phyloP scores from a whole-genome alignment of 2,888 invertebrate species.

The Apotomis capreana region DNA sequence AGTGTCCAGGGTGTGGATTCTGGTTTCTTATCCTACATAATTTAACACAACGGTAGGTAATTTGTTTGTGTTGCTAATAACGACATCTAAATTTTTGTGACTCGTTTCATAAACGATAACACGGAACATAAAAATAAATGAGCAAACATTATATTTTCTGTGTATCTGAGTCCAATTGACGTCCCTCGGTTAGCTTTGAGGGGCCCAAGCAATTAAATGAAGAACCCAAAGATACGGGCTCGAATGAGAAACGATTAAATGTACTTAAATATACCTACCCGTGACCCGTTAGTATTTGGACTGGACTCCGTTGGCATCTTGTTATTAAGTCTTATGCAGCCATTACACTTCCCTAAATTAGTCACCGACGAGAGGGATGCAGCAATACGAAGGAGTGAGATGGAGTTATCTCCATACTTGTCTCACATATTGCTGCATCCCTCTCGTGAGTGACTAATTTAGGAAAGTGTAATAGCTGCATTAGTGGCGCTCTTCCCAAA shows the following conservation, averaged over 20 bases:
- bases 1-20: too few species aligned
- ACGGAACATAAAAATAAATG: slow-evolving; percentile 13
- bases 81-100: neutral
- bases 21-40: too few species aligned
- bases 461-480: too few species aligned
- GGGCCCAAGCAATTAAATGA: slow-evolving; percentile 25
- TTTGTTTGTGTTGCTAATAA: neutral
- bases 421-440: neutral
- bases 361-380: too few species aligned
- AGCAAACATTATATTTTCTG: slow-evolving; percentile 22
- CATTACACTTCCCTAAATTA: too few species aligned
- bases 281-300: slow-evolving; percentile 19
- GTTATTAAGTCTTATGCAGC: neutral
- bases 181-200: slow-evolving; percentile 23
- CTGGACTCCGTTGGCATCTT: slow-evolving; percentile 3
- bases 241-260: slow-evolving; percentile 25
- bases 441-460: too few species aligned
- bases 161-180: slow-evolving; percentile 28
- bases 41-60: neutral
- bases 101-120: neutral
- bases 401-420: too few species aligned
- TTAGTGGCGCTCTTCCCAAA: neutral
- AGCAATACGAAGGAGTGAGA: too few species aligned
- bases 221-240: slow-evolving; percentile 31
- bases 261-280: neutral